phyloP scores from a whole-genome alignment of 2,797 vertebrate species.

The Neosilurus mollespiculum region DNA sequence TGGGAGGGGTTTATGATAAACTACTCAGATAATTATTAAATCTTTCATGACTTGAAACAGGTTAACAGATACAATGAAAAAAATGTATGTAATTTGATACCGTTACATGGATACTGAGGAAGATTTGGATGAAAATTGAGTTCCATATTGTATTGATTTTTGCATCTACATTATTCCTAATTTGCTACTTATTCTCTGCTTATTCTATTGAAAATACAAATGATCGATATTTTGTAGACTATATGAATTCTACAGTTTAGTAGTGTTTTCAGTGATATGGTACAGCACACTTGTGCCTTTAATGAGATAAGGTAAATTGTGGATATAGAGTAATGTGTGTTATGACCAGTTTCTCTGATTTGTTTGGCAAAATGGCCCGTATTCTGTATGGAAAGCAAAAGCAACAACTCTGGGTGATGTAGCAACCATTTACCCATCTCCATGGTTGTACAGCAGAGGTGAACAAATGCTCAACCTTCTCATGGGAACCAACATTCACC shows the following conservation, averaged over 20 bases:
- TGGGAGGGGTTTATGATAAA: neutral
- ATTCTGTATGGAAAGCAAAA: neutral
- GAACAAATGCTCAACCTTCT: slow-evolving; percentile 28
- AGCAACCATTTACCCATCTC: slow-evolving; percentile 19
- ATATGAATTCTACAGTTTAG: neutral
- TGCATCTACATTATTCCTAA: neutral
- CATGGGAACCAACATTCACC: slow-evolving; percentile 7
- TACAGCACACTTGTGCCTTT: neutral
- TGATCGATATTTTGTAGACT: neutral
- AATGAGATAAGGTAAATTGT: neutral
- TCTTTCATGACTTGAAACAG: neutral
- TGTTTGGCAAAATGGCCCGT: slow-evolving; percentile 30
- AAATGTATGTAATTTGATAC: neutral
- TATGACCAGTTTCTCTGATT: slow-evolving; percentile 18
- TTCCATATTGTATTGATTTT: neutral
- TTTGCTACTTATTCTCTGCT: neutral
- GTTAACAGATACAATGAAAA: neutral
- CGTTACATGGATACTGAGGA: neutral
- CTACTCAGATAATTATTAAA: neutral
- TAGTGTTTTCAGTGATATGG: neutral
- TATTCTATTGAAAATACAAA: neutral
- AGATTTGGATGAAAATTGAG: neutral
- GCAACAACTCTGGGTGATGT: slow-evolving; percentile 5
- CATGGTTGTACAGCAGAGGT: slow-evolving; percentile 20
- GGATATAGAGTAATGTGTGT: neutral